Percentiles rank a stretch among this genome's conserved stretches.
These are phyloP conservation scores for Nebria ingens DNA, from an alignment of 1,140 invertebrate species.

Conservation along the genomic window DNA sequence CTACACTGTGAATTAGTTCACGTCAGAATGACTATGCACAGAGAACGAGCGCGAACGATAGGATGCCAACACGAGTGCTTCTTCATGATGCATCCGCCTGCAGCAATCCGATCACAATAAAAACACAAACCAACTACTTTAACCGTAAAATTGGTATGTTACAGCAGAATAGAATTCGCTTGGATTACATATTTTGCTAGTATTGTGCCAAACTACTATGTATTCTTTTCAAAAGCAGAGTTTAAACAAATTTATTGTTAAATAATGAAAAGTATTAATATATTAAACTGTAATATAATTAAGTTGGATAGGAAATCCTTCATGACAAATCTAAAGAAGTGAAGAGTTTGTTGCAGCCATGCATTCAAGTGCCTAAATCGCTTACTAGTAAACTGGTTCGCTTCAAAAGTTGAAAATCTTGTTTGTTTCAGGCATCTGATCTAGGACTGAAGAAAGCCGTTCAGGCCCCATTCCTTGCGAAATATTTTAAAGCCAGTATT, in stretches of 20 bases:
- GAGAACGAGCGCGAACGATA: neutral
- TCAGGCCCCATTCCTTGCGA: neutral
- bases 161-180: neutral
- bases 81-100: neutral
- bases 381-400: neutral
- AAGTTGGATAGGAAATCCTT: too few species aligned
- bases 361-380: neutral
- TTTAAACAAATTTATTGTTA: neutral
- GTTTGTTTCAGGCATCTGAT: neutral
- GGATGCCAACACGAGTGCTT: neutral
- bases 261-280: too few species aligned
- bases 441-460: too few species aligned
- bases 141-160: slow-evolving; percentile 3
- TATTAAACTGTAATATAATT: too few species aligned
- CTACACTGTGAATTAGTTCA: slow-evolving; percentile 2
- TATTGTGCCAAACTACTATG: neutral
- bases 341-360: too few species aligned
- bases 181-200: neutral
- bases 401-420: neutral
- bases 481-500: neutral
- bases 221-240: neutral
- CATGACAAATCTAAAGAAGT: too few species aligned
- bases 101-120: slow-evolving; percentile 8
- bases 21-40: neutral
- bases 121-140: neutral